Base-by-base conservation (phyloP, 2,797 vertebrate genomes). In the Buceros bicornis region DNA sequence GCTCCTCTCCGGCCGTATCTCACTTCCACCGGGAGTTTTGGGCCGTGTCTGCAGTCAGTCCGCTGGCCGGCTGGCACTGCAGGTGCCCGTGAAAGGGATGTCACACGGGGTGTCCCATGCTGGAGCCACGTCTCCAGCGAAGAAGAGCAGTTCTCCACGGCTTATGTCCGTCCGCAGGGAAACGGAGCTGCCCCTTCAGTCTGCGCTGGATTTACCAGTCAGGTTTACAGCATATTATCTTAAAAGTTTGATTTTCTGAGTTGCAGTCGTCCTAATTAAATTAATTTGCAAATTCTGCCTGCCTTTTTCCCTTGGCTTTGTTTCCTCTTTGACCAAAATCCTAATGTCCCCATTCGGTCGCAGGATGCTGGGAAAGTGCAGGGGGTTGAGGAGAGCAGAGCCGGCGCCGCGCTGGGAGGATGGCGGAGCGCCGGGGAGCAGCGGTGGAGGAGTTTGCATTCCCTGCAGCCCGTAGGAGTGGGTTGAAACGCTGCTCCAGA, bases 351-450 rank as follows among this genome's bases (percentile, higher is more conserved):
- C 5, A 1, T 2, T 11, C 5, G 13, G 9, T 26, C 3, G 1
- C 1, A 0, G 48, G 74, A 5, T 43, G 24, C 67, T 28, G 67
- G 50, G 76, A 25, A 13, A 5, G 24, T 0, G 0, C 1, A 2
- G 22, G 25, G 29, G 28, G 3, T 8, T 1, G 4, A 15, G 56
- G 82, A 31, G 60, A 19, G 29, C 4, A 2, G 21, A 7, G 58
- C 28, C 1, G 2, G 37, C 0, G 3, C 42, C 0, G 7, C 1
- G 6, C 33, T 3, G 29, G 51, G 40, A 16, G 45, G 33, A 1
- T 7, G 10, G 43, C 2, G 20, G 31, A 11, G n/a, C 1, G 3
- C 26, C 2, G 20, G 29, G 40, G 33, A 80, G 29, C 14, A 25
- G 51, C 42, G 21, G 24, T 45, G 57, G 22, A 35, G 74, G 54